Base-by-base conservation (phyloP, 2,888 invertebrate genomes). In the Tuberolachnus salignus region DNA sequence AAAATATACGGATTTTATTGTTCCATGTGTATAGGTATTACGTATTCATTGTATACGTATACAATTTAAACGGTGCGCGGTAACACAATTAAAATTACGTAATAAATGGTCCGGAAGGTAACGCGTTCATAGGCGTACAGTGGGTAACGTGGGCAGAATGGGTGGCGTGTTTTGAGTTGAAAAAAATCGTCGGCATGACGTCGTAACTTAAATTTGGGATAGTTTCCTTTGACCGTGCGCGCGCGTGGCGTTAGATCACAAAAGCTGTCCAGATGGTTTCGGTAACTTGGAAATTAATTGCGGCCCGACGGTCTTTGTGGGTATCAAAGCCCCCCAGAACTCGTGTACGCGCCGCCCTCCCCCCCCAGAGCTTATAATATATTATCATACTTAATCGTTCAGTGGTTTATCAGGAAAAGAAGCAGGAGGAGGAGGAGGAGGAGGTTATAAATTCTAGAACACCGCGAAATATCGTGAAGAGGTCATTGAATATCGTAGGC, bases 391-490 rank as follows among this genome's bases (percentile, higher is more conserved):
- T 44, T 11, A 9, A 64, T 46, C 44, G 46, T 21, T 10, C 10
- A 61, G n/a, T 53, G 53, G 10, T 14, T 64, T 64, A 10, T 23
- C 44, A n/a, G n/a, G n/a, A n/a, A n/a, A n/a, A n/a, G n/a, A n/a
- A n/a, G n/a, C n/a, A n/a, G n/a, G n/a, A n/a, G n/a, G n/a, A n/a
- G n/a, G n/a, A n/a, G n/a, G n/a, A n/a, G n/a, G n/a, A n/a, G n/a
- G n/a, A n/a, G n/a, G n/a, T 21, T 46, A 64, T 64, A 64, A 64
- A 64, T 64, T 44, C 46, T 46, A 64, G 21, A 46, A 64, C n/a
- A 53, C 19, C 14, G 16, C 2, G 14, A 64, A 21, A n/a, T n/a
- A n/a, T 44, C 26, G 16, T 16, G 9, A 34, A 16, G 1, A 46
- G 10, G 14, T 19, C 1, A 42, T 3, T 19, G 21, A 46, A 10